phyloP scores from a whole-genome alignment of 2,113 vertebrate genomes.

The Tiliqua scincoides region DNA sequence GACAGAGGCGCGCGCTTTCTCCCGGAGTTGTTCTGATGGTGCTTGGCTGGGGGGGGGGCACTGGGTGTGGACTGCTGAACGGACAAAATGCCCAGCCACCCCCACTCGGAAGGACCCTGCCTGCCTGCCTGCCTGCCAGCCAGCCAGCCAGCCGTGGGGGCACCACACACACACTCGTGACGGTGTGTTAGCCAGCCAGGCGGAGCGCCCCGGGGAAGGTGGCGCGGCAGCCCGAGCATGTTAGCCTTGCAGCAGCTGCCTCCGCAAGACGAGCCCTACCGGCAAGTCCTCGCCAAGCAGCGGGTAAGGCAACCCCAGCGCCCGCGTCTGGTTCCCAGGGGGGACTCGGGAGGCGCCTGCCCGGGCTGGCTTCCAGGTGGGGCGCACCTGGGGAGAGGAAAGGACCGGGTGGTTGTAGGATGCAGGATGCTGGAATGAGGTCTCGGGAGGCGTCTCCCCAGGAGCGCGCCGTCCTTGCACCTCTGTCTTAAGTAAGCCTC shows the following conservation, averaged over 20 bases:
- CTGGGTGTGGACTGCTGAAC: conserved; percentile 53
- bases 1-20: conserved; percentile 49
- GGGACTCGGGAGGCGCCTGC: too few relatives aligned
- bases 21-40: conserved; percentile 52
- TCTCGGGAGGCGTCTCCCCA: not conserved
- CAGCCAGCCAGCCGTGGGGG: not conserved
- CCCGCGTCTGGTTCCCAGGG: not conserved
- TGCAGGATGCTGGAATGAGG: not conserved
- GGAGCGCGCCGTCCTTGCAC: too few relatives aligned
- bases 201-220: not conserved
- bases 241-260: conserved; percentile 69
- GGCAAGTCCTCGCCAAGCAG: conserved; percentile 50
- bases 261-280: conserved; percentile 66
- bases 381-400: not conserved
- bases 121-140: conserved; percentile 7
- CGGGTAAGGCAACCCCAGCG: conserved; percentile 68
- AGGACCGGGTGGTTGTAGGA: too few relatives aligned
- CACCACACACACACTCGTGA: not conserved
- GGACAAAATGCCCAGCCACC: conserved; percentile 62
- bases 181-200: not conserved
- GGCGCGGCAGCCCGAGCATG: conserved; percentile 60
- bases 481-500: too few relatives aligned
- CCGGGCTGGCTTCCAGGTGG: not conserved
- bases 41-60: conserved; percentile 42
- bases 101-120: conserved; percentile 1